These are phyloP conservation scores for Cryptotis parvus DNA, from an alignment of 2,113 vertebrate genomes.

Conservation along the genomic window DNA sequence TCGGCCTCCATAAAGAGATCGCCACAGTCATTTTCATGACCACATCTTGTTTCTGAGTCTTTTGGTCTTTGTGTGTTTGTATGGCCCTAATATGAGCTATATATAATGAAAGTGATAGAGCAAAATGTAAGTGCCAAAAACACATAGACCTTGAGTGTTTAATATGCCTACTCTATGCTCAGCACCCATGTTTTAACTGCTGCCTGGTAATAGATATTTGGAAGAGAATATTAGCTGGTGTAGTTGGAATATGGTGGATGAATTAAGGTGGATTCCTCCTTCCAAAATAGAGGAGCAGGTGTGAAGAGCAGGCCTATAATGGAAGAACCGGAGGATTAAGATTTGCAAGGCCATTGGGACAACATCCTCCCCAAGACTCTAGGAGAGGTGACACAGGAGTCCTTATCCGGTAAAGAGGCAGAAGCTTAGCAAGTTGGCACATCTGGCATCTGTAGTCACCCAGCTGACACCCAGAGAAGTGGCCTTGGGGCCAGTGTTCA, in stretches of 20 bases:
- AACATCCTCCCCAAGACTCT: neutral
- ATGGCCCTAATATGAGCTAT: neutral
- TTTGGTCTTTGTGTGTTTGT: neutral
- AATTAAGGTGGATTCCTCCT: neutral
- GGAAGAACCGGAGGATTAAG: neutral
- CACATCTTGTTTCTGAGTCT: neutral
- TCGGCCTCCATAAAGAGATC: neutral
- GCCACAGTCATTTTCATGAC: neutral
- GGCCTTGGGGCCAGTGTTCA: neutral
- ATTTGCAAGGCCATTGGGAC: neutral
- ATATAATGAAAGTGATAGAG: neutral
- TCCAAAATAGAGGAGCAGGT: neutral
- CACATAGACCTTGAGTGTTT: neutral
- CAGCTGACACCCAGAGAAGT: neutral
- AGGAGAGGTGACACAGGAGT: too few relatives aligned
- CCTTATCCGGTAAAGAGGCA: neutral
- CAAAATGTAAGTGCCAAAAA: neutral
- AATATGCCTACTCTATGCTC: neutral
- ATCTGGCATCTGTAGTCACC: neutral
- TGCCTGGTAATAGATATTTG: neutral
- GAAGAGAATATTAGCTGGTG: neutral
- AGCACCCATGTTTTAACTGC: neutral
- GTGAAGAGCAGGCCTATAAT: accelerated
- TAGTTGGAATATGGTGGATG: neutral
- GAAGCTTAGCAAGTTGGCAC: neutral